Evolutionary conservation across 1,140 invertebrate genomes (phyloP), one percentile per base, ranked within the genome.

Genomic region (Tetragnatha versicolor): DNA sequence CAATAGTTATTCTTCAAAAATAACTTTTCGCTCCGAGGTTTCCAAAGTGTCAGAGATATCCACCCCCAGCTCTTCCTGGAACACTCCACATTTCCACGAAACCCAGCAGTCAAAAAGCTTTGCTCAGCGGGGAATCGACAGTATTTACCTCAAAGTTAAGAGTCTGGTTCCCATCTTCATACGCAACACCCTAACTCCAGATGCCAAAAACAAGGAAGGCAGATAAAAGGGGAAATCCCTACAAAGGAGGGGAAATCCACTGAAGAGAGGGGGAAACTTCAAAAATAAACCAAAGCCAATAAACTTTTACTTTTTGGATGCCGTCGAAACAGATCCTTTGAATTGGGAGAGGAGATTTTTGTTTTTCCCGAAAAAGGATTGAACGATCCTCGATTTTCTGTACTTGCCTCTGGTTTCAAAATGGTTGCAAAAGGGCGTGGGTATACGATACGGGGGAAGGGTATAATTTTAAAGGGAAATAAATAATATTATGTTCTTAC

Each of bases 221-320:
- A 20, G 20, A 68, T 35, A 68, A 47, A 66, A 68, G 6, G 14
- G 12, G 35, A 22, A 6, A 27, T 31, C 17, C 7, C 7, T 10
- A 31, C 10, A 68, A 68, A 70, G 27, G 33, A 55, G 14, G 25
- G 37, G 12, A 55, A 35, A 20, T 55, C 39, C 49, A 22, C 55
- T 70, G 51, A 70, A 70, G 51, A 39, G 39, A 37, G 33, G 22
- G 37, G 45, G 17, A n/a, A 68, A 45, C 42, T 60, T 73, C 53
- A 42, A 60, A 75, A 75, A 75, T 33, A 61, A 75, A 75, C 61
- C 47, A 61, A 68, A 75, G 72, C 72, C 72, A 75, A 75, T 75
- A 75, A 75, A 75, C 58, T 75, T 49, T 75, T 61, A 63, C 72
- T 75, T 75, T n/a, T 33, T 39, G 39, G 29, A 47, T 61, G 55